Evolutionary conservation across 2,797 vertebrate genomes (phyloP), one percentile per base, ranked within the genome.

Genomic region (Philypnodon macrostomus): DNA sequence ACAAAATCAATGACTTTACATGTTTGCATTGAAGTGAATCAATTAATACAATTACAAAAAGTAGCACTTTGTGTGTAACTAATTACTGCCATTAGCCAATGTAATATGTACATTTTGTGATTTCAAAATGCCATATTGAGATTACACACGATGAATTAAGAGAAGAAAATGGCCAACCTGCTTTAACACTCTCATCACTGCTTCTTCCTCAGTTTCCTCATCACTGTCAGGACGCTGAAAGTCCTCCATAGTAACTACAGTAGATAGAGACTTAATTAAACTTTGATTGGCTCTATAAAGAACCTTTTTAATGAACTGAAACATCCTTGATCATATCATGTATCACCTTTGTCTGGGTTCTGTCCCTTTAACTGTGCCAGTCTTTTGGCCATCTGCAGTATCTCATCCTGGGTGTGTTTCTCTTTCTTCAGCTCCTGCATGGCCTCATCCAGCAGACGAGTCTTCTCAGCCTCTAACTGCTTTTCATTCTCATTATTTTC

Each of bases 161-260:
- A n/a, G 7, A 5, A 0, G 27, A 31, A 40, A 44, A 45, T 11
- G 2, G 2, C 57, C 54, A 10, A 91, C 97, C 94, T 94, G 93
- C 80, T 92, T 93, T 38, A 99, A 73, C 30, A 97, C 87, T 77
- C 92, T 92, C 72, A 38, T 79, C 62, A 96, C 87, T 51, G 90
- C 87, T 75, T 92, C 91, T 53, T 98, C 96, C 55, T 98, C 86
- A 4, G 92, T 92, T 41, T 97, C 95, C 4, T 97, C 95, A 29
- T 97, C 95, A 19, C 93, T 97, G 73, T 97, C 92, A 17, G 92
- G 89, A 16, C 90, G 71, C 52, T 80, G 87, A 51, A 92, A 89
- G 52, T 92, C 85, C 47, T 92, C 83, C 67, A 89, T 68, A 14
- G 90, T 93, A 70, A 96, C 96, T 98, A 84, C 13, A 87, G 70